Conservation (phyloP, 2,113 vertebrate genomes). For the Thermophis baileyi region DNA sequence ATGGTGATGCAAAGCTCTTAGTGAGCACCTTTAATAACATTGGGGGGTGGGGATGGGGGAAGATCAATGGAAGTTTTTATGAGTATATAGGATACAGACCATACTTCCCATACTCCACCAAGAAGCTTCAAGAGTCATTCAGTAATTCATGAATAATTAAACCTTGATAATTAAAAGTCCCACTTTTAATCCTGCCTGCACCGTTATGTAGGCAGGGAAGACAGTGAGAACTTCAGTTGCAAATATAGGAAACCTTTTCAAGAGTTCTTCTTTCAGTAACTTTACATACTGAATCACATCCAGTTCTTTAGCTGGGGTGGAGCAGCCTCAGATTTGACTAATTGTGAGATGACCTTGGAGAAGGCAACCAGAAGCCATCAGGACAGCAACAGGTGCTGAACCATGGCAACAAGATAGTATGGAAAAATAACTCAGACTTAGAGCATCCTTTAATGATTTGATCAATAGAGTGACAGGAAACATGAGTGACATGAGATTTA, state of each 20-base stretch:
- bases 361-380: not conserved
- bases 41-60: no score
- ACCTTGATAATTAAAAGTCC: not conserved
- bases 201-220: not conserved
- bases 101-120: not conserved
- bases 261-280: not conserved
- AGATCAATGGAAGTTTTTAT: not conserved
- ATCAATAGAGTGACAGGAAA: not conserved
- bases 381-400: not conserved
- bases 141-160: not conserved
- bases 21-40: not conserved
- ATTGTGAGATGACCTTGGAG: not conserved
- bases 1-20: not conserved
- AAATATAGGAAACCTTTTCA: not conserved
- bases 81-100: not conserved
- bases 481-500: not conserved
- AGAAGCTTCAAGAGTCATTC: not conserved
- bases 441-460: not conserved
- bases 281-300: not conserved
- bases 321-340: not conserved
- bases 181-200: not conserved
- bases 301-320: not conserved
- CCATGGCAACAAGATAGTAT: not conserved
- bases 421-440: not conserved
- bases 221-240: not conserved